Percentiles rank a stretch among this genome's conserved stretches.
phyloP scores from a whole-genome alignment of 2,797 vertebrate species.

The Phrynocephalus forsythii region DNA sequence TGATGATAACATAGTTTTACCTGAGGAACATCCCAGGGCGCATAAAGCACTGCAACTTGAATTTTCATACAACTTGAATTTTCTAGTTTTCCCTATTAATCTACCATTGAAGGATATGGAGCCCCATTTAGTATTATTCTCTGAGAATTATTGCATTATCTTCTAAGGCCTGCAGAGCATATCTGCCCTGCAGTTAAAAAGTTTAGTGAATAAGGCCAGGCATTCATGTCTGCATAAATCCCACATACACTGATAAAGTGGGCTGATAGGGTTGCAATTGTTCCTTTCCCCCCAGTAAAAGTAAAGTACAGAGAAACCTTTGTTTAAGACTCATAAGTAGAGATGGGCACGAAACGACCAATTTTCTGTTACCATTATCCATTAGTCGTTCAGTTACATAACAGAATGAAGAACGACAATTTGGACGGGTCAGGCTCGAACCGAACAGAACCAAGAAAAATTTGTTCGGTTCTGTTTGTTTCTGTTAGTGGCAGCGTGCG shows the following conservation, averaged over 20 bases:
- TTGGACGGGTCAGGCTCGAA: too few relatives aligned
- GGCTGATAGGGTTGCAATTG: background rate
- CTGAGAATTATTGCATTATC: background rate
- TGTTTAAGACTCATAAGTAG: background rate
- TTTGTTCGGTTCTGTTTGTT: too few relatives aligned
- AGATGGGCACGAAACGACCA: too few relatives aligned
- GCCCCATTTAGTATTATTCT: conserved; percentile 23
- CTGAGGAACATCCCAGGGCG: conserved; percentile 10
- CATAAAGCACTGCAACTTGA: too few relatives aligned
- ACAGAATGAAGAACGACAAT: too few relatives aligned
- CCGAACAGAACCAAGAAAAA: too few relatives aligned
- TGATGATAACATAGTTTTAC: conserved; percentile 1
- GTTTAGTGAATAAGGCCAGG: conserved; percentile 20
- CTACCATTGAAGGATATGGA: conserved; percentile 14
- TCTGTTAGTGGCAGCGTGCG: too few relatives aligned
- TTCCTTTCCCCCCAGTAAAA: conserved; percentile 29
- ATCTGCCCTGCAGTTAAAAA: background rate
- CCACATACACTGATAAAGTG: background rate
- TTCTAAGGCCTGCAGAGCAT: conserved; percentile 12
- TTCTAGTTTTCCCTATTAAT: background rate
- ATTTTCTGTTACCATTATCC: too few relatives aligned
- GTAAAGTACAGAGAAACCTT: conserved; percentile 12
- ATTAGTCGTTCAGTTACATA: too few relatives aligned
- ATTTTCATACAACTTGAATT: background rate
- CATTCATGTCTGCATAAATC: conserved; percentile 13